phyloP scores from a whole-genome alignment of 2,888 invertebrate species.

The Amphipyra berbera region DNA sequence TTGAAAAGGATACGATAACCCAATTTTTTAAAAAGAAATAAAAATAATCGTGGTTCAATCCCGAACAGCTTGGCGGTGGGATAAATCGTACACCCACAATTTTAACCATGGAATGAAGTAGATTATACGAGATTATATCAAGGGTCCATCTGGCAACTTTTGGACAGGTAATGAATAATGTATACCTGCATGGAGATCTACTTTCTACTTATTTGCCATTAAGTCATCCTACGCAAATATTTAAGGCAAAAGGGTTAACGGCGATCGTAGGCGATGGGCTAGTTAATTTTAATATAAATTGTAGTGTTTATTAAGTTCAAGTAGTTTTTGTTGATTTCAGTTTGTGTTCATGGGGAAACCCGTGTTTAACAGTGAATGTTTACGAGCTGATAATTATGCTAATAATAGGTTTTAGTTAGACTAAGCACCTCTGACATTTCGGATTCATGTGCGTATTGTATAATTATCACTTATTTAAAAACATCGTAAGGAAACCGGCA shows the following conservation, averaged over 20 bases:
- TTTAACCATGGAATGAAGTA: too few species aligned
- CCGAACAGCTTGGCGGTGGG: too few species aligned
- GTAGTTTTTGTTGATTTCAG: background rate
- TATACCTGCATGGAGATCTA: slow-evolving; percentile 24
- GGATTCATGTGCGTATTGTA: too few species aligned
- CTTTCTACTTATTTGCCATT: slow-evolving; percentile 28
- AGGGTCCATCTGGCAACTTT: slow-evolving; percentile 18
- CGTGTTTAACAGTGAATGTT: too few species aligned
- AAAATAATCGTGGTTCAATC: too few species aligned
- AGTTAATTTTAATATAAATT: slow-evolving; percentile 6
- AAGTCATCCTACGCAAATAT: slow-evolving; percentile 33
- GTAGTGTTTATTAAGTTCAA: slow-evolving; percentile 1
- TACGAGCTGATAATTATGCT: too few species aligned
- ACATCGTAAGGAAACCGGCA: too few species aligned
- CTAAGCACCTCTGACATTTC: too few species aligned
- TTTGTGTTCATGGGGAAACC: too few species aligned
- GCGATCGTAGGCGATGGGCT: slow-evolving; percentile 19
- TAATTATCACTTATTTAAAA: too few species aligned
- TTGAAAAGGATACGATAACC: slow-evolving; percentile 38
- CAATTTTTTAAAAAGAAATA: slow-evolving; percentile 23
- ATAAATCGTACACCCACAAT: too few species aligned
- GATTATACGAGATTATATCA: background rate
- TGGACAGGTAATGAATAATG: slow-evolving; percentile 32
- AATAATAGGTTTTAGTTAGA: too few species aligned
- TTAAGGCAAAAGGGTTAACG: slow-evolving; percentile 17